A percentile compares a stretch with the other conserved stretches of the same genome.
Evolutionary conservation across 2,888 invertebrate genomes (phyloP).

Genomic region (Cryptocheilus praepositus): DNA sequence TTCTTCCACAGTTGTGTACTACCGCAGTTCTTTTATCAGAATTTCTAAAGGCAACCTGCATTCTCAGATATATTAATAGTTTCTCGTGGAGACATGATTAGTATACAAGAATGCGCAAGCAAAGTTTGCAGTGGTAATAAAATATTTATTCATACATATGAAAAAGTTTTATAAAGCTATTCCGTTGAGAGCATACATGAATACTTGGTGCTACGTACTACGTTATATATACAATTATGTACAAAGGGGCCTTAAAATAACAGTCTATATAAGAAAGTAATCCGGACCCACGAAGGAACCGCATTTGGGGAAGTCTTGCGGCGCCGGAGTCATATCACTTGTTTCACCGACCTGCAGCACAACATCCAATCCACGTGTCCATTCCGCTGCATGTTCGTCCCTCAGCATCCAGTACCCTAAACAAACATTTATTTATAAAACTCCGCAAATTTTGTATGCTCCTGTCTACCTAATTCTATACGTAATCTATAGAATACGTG

Average conservation of each 20-base stretch:
- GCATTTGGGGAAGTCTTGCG: slow-evolving; percentile 86
- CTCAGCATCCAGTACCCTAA: slow-evolving; percentile 88
- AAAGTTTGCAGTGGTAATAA: too few species aligned
- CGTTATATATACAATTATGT: slow-evolving; percentile 64
- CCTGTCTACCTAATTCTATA: neutral
- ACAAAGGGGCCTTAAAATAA: slow-evolving; percentile 40
- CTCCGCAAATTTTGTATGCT: neutral
- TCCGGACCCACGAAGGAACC: slow-evolving; percentile 86
- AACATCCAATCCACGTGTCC: slow-evolving; percentile 86
- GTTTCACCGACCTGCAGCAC: slow-evolving; percentile 84
- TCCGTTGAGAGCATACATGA: neutral
- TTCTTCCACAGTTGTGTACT: too few species aligned
- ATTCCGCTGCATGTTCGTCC: slow-evolving; percentile 84
- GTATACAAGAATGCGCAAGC: too few species aligned
- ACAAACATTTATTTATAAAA: neutral
- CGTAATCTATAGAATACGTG: too few species aligned
- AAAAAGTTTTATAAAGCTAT: slow-evolving; percentile 14
- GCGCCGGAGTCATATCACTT: slow-evolving; percentile 81
- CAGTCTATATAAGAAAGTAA: slow-evolving; percentile 80
- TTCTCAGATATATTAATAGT: too few species aligned
- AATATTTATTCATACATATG: neutral
- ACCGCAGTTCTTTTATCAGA: too few species aligned
- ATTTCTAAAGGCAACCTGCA: too few species aligned
- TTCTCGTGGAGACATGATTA: too few species aligned
- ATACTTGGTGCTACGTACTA: neutral